Evolutionary conservation across 2,888 invertebrate species (phyloP).

Genomic region (Flexamia atlantica): DNA sequence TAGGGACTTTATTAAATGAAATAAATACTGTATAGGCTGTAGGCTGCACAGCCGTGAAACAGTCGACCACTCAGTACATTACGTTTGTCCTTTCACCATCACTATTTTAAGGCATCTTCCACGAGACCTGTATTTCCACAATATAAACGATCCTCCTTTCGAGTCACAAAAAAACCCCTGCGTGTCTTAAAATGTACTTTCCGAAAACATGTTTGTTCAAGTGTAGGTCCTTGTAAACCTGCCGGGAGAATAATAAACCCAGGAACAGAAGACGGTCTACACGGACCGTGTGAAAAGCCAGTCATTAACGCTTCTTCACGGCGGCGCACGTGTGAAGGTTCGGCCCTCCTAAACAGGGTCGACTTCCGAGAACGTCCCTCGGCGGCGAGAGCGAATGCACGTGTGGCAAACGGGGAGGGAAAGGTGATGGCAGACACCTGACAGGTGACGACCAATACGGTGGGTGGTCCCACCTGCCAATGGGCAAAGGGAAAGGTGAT

Average conservation of each 20-base stretch:
- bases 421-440: background rate
- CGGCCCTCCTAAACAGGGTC: conserved; percentile 21
- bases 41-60: no score
- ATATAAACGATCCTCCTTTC: no score
- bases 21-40: no score
- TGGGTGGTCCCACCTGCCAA: conserved; percentile 7
- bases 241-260: conserved; percentile 37
- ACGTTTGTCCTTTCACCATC: no score
- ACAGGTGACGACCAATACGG: no score
- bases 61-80: no score
- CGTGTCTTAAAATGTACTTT: conserved; percentile 4
- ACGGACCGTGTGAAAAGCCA: conserved; percentile 32
- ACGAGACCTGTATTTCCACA: no score
- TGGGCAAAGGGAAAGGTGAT: background rate
- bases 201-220: conserved; percentile 29
- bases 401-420: background rate
- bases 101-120: no score
- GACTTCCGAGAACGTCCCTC: background rate
- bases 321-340: background rate
- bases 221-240: conserved; percentile 28
- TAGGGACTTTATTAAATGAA: no score
- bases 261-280: background rate
- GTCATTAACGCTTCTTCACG: conserved; percentile 37
- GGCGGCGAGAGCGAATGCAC: conserved; percentile 1
- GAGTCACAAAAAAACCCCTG: background rate